Percentiles rank a stretch among this genome's conserved stretches.
Evolutionary conservation across 2,797 vertebrate species (phyloP).

Genomic region (Acanthurus lineatus): DNA sequence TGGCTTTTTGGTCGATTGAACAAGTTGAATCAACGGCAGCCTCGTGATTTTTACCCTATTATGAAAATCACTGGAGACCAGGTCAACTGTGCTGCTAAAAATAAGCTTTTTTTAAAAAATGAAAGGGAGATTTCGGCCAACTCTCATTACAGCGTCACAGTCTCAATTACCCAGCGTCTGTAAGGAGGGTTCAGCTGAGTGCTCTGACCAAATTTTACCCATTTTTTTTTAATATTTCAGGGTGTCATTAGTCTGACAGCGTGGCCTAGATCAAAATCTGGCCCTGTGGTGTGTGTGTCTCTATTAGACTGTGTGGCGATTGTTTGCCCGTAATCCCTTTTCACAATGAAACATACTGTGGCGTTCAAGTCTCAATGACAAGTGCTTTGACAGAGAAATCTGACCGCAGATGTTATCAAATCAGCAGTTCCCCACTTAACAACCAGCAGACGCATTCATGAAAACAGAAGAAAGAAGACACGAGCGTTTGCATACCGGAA

Average conservation of each 20-base stretch:
- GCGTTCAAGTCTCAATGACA: conserved; percentile 65
- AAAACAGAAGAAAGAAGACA: conserved; percentile 27
- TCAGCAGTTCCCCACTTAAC: conserved; percentile 67
- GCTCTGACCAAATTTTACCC: not conserved
- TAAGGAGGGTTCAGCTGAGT: not conserved
- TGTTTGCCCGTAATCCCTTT: conserved; percentile 73
- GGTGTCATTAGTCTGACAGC: conserved; percentile 32
- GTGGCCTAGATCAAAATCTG: conserved; percentile 51
- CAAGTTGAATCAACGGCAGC: too few species aligned
- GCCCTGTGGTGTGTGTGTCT: conserved; percentile 22
- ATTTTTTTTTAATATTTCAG: conserved; percentile 26
- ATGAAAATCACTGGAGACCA: too few species aligned
- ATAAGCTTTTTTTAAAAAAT: too few species aligned
- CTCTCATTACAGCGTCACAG: not conserved
- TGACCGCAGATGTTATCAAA: conserved; percentile 67
- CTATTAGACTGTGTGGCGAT: conserved; percentile 29
- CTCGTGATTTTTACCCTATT: too few species aligned
- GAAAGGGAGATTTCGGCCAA: too few species aligned
- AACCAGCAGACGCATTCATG: conserved; percentile 14
- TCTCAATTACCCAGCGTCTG: not conserved
- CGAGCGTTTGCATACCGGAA: conserved; percentile 22
- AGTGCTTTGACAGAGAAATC: conserved; percentile 75
- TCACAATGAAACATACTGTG: conserved; percentile 70
- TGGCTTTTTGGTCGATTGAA: too few species aligned
- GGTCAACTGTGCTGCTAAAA: too few species aligned